A percentile compares a stretch with the other conserved stretches of the same genome.
Conservation (phyloP, 2,888 invertebrate genomes). For the Nineta flava region DNA sequence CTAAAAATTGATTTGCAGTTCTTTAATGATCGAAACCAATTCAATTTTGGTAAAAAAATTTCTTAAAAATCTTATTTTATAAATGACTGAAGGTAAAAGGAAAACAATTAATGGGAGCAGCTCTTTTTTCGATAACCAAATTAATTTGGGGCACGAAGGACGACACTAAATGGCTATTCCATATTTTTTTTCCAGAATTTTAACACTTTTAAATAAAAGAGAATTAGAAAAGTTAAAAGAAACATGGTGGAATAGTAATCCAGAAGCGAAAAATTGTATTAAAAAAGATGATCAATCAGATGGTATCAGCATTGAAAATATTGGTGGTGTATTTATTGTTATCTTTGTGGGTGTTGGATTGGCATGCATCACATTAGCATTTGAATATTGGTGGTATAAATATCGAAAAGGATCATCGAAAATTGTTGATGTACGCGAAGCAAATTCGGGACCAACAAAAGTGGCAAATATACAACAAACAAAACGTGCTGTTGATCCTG, state of each 20-base stretch:
- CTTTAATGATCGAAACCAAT: too few species aligned
- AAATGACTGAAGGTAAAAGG: background rate
- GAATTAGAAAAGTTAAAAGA: conserved; percentile 88
- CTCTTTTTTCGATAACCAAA: too few species aligned
- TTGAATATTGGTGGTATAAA: conserved; percentile 92
- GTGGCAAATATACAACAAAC: background rate
- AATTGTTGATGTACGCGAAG: conserved; percentile 45
- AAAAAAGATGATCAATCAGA: conserved; percentile 86
- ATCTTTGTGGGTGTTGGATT: conserved; percentile 90
- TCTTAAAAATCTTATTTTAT: too few species aligned
- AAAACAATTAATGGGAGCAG: too few species aligned
- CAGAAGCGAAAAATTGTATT: conserved; percentile 58
- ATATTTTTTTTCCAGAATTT: conserved; percentile 43
- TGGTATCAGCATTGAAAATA: conserved; percentile 94
- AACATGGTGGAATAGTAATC: conserved; percentile 90
- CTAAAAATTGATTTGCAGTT: too few species aligned
- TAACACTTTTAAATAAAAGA: conserved; percentile 83
- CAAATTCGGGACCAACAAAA: conserved; percentile 12
- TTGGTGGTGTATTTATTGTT: conserved; percentile 95
- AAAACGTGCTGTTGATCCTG: too few species aligned
- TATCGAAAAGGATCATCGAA: conserved; percentile 44
- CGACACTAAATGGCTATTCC: background rate
- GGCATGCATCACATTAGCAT: conserved; percentile 76
- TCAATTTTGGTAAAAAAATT: too few species aligned
- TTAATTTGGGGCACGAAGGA: too few species aligned